Base-by-base conservation (phyloP, 1,140 invertebrate genomes). In the Cryptotermes secundus region DNA sequence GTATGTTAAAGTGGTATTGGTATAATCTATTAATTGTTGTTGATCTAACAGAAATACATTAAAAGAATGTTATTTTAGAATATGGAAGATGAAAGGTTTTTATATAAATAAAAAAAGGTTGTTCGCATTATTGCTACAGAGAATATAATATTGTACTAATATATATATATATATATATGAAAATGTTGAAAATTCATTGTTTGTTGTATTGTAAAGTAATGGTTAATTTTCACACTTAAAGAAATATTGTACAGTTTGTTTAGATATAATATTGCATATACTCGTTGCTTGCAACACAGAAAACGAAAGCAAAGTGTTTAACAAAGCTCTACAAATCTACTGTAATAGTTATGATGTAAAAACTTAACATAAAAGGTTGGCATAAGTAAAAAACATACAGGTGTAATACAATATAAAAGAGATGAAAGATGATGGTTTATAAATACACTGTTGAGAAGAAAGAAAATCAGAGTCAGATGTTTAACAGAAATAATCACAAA, bases 151-250 rank as follows among this genome's bases (percentile, higher is more conserved):
- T 72, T 72, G 59, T 72, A 65, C 26, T 72, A 72, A 72, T 72
- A 72, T 72, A 72, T 72, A 72, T 31, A 59, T 1, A 59, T 16
- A 72, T 72, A 72, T 31, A 65, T n/a, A 65, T 26, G 26, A 72
- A 72, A 72, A 72, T 31, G 59, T 72, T 72, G 59, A 72, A 0
- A 72, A 26, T 72, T 72, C 59, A 72, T 72, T 72, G 19, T 72
- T 72, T 72, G 59, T 72, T 72, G 59, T 72, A 72, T 72, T 72
- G 19, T 72, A 72, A 72, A 72, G 59, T 72, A 72, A 72, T 72
- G 59, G 59, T 72, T 72, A 72, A 72, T 72, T 72, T 72, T 72
- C 59, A 72, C 59, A 72, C 59, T 72, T 72, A 72, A 72, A n/a
- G 26, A 72, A 31, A 72, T 72, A 72, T 72, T 72, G 59, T 72